Base-by-base conservation (phyloP, 2,888 invertebrate genomes). In the Calephelis perditalis region DNA sequence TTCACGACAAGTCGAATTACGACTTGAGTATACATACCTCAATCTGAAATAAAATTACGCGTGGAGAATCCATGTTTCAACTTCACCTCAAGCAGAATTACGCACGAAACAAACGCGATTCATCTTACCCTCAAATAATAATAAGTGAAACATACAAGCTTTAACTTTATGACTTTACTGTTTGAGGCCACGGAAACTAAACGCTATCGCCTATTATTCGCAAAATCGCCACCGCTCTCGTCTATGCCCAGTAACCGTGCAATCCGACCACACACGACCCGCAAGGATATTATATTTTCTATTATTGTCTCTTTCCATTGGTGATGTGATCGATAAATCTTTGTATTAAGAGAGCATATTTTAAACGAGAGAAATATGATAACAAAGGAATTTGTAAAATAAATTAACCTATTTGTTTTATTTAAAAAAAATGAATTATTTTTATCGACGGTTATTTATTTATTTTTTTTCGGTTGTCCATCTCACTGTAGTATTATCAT, bases 391-490 rank as follows among this genome's bases (percentile, higher is more conserved):
- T 88, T 89, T 89, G 84, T 88, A 87, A 87, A 89, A 89, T 88
- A 86, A 89, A 90, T 87, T 90, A 87, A 89, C 84, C 77, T 86
- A 89, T 86, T 89, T 86, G 90, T 90, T 89, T 90, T 88, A 89
- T 90, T 89, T 86, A 76, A 79, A 78, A 70, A 71, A 71, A 59
- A 64, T 65, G 60, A 72, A 73, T 71, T 74, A 78, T 77, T 79
- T 79, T 79, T 79, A 75, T 77, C 71, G 73, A 70, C 70, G 63
- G 64, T 66, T 66, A 57, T 69, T 66, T 68, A 56, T 68, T 71
- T 65, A 65, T 68, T 63, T 67, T 70, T 61, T 43, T 63, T 67
- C 59, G 62, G 67, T 73, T 74, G 72, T 73, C 71, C 72, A 69
- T 72, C 71, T 74, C 65, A 75, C 71, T 63, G 68, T 65, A 43